A percentile compares a stretch with the other conserved stretches of the same genome.
These are phyloP conservation scores for Marmota flaviventris DNA, from an alignment of 2,113 vertebrate species.

Conservation along the genomic window DNA sequence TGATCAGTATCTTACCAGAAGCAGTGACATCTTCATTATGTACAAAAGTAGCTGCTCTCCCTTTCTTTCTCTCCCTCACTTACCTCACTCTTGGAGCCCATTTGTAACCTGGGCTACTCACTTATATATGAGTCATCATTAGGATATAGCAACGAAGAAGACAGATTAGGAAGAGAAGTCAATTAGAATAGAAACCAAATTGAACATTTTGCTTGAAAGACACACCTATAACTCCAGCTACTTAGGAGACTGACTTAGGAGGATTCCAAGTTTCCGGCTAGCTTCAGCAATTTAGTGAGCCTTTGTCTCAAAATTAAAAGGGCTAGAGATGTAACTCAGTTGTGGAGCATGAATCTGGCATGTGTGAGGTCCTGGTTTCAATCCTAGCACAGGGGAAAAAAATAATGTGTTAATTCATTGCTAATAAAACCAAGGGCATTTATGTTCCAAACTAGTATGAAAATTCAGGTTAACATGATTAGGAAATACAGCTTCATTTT, in stretches of 20 bases:
- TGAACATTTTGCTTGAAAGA: neutral
- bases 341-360: neutral
- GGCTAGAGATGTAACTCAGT: neutral
- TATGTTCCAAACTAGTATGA: neutral
- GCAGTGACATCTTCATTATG: neutral
- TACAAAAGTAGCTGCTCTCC: neutral
- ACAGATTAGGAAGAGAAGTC: neutral
- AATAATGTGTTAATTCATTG: neutral
- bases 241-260: neutral
- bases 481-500: neutral
- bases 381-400: neutral
- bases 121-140: neutral
- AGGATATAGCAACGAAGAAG: neutral
- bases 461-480: neutral
- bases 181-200: neutral
- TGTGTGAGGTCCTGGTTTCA: neutral
- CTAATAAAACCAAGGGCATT: neutral
- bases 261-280: neutral
- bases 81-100: neutral
- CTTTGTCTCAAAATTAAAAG: neutral
- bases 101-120: neutral
- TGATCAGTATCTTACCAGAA: slow-evolving; percentile 45
- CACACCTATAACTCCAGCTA: neutral
- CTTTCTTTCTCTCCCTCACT: neutral
- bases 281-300: neutral